Conservation (phyloP, 2,113 vertebrate species). For the Aphyosemion australe region DNA sequence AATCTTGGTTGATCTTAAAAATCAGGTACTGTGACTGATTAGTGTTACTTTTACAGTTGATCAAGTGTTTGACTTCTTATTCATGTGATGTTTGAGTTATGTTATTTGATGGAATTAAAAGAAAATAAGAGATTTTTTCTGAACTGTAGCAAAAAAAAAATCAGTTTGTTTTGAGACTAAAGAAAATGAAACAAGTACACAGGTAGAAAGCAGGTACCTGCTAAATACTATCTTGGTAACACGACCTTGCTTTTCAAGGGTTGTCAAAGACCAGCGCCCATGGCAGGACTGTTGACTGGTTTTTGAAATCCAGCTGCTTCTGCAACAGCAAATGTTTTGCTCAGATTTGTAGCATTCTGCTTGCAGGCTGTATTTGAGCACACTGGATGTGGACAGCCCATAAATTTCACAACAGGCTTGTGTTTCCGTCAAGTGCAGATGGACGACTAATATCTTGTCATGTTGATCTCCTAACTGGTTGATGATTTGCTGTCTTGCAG, state of each 20-base stretch:
- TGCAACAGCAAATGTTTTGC: slow-evolving; percentile 1
- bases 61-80: no score
- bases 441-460: neutral
- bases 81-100: no score
- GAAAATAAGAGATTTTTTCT: no score
- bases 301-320: slow-evolving; percentile 28
- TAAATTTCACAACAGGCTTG: slow-evolving; percentile 19
- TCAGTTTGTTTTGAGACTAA: slow-evolving; percentile 16
- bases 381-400: slow-evolving; percentile 2
- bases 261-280: slow-evolving; percentile 21
- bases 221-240: slow-evolving; percentile 19
- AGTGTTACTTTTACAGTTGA: neutral
- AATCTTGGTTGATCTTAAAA: neutral
- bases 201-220: slow-evolving; percentile 18
- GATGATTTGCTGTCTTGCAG: neutral
- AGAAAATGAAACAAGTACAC: neutral
- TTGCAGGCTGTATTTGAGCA: slow-evolving; percentile 25
- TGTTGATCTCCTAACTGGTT: slow-evolving; percentile 5
- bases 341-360: slow-evolving; percentile 10
- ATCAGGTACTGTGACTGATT: slow-evolving; percentile 2
- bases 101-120: no score
- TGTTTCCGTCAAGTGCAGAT: neutral
- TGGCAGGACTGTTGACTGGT: slow-evolving; percentile 2
- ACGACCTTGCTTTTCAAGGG: slow-evolving; percentile 8
- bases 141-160: neutral